A percentile compares a stretch with the other conserved stretches of the same genome.
phyloP scores from a whole-genome alignment of 2,888 invertebrate species.

The Pantelozetes paolii region DNA sequence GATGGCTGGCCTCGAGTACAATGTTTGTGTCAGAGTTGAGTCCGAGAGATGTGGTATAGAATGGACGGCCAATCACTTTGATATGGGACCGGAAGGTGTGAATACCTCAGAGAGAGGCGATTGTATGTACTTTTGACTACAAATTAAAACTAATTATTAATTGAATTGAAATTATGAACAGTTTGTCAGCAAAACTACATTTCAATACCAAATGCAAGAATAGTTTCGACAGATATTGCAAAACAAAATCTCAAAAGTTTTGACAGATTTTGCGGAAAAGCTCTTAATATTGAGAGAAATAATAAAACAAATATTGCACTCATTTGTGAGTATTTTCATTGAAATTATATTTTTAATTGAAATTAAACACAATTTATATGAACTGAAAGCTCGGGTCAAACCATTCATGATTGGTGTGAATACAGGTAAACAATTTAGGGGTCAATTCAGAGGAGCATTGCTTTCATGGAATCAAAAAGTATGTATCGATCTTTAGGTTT shows the following conservation, averaged over 20 bases:
- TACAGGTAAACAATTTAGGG: neutral
- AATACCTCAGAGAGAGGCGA: neutral
- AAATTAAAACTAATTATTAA: neutral
- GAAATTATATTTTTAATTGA: neutral
- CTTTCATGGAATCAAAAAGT: neutral
- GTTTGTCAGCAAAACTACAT: slow-evolving; percentile 29
- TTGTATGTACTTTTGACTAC: neutral
- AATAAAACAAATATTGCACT: slow-evolving; percentile 6
- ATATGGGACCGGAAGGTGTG: slow-evolving; percentile 16
- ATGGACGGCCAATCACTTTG: slow-evolving; percentile 19
- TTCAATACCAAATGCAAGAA: neutral
- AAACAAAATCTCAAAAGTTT: slow-evolving; percentile 20
- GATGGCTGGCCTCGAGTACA: slow-evolving; percentile 32
- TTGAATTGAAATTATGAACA: neutral
- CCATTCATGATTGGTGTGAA: neutral
- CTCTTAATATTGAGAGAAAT: slow-evolving; percentile 15
- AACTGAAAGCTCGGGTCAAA: neutral
- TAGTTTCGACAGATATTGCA: neutral
- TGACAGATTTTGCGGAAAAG: slow-evolving; percentile 23
- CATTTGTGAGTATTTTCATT: neutral
- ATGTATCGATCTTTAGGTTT: neutral
- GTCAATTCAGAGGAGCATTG: neutral
- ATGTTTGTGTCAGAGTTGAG: slow-evolving; percentile 19
- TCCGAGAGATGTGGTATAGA: neutral
- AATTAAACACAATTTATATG: neutral